phyloP scores from a whole-genome alignment of 2,797 vertebrate genomes.

The Coccyzus lansbergi region DNA sequence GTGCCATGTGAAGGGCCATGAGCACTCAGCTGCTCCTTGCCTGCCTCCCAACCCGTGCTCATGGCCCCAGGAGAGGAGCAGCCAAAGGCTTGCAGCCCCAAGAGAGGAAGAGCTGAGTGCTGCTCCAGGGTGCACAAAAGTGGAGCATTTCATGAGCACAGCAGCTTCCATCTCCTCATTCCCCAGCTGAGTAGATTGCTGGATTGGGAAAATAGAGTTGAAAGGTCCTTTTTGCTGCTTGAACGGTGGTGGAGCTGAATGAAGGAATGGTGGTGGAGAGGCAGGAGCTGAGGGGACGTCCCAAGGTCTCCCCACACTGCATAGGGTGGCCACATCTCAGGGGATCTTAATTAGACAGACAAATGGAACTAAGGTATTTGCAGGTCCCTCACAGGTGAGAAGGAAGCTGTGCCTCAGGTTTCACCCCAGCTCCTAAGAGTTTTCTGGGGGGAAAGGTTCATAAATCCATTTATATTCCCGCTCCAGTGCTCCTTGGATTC shows the following conservation, averaged over 20 bases:
- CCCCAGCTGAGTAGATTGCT: fast-evolving
- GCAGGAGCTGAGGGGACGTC: background rate
- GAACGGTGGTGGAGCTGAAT: background rate
- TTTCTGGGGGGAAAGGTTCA: background rate
- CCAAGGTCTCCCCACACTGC: fast-evolving
- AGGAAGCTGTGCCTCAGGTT: background rate
- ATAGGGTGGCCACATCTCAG: background rate
- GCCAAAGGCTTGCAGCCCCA: too few relatives aligned
- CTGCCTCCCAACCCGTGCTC: background rate
- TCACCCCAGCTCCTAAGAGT: background rate
- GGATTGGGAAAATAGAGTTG: background rate
- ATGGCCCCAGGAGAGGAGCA: too few relatives aligned
- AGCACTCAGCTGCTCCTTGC: fast-evolving
- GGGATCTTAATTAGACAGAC: background rate
- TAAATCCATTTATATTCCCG: background rate
- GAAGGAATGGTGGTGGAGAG: background rate
- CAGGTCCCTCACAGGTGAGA: too few relatives aligned
- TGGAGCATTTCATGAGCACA: background rate
- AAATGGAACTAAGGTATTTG: background rate
- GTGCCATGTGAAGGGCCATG: fast-evolving
- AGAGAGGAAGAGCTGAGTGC: background rate
- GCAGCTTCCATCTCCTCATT: background rate
- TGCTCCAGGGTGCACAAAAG: background rate
- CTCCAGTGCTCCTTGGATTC: background rate
- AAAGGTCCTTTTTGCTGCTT: background rate